phyloP scores from a whole-genome alignment of 2,888 invertebrate species.

The Neocrepidodera transversa region DNA sequence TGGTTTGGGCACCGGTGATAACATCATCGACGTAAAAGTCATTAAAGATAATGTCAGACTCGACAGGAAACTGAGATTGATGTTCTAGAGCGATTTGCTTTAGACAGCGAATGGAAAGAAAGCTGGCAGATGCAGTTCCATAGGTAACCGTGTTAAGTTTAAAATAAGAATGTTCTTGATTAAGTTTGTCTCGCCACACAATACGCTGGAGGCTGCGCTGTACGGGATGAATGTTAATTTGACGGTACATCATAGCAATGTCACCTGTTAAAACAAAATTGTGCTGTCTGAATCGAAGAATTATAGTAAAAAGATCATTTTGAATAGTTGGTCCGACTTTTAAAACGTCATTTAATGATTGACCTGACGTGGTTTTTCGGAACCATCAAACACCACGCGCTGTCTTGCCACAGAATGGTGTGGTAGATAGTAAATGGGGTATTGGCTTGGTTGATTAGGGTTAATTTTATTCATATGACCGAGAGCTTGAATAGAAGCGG shows the following conservation, averaged over 20 bases:
- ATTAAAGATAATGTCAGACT: background rate
- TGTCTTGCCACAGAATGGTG: conserved; percentile 28
- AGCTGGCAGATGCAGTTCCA: conserved; percentile 14
- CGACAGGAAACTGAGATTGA: too few species aligned
- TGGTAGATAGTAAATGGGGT: conserved; percentile 16
- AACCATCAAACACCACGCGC: conserved; percentile 27
- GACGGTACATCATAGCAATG: conserved; percentile 21
- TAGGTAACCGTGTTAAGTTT: too few species aligned
- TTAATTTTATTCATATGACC: conserved; percentile 29
- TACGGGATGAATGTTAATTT: conserved; percentile 4
- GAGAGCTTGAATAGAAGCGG: conserved; percentile 20
- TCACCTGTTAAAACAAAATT: conserved; percentile 26
- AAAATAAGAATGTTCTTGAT: conserved; percentile 27
- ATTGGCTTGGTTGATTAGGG: background rate
- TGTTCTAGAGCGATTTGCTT: too few species aligned
- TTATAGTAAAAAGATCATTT: conserved; percentile 1
- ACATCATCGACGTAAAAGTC: background rate
- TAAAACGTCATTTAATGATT: conserved; percentile 27
- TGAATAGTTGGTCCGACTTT: conserved; percentile 28
- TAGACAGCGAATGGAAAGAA: conserved; percentile 24
- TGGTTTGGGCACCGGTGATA: conserved; percentile 12
- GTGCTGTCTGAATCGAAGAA: conserved; percentile 29
- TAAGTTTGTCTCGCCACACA: too few species aligned
- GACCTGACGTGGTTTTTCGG: conserved; percentile 7
- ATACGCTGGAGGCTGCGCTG: too few species aligned